Evolutionary conservation across 2,113 vertebrate species (phyloP).

Genomic region (Callipepla californica): DNA sequence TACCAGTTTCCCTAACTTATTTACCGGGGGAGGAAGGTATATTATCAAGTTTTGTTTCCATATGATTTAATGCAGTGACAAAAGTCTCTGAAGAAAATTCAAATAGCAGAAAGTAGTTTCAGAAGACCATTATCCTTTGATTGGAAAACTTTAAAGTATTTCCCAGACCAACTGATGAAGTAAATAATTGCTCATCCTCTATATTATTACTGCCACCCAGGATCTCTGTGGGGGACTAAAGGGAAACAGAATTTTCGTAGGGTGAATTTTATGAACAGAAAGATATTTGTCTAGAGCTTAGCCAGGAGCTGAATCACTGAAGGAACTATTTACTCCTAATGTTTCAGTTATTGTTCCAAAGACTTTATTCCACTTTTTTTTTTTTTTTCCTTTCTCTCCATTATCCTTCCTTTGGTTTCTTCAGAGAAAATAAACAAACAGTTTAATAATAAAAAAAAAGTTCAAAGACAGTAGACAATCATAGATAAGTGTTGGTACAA

Average conservation of each 20-base stretch:
- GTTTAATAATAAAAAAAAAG: neutral
- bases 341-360: slow-evolving; percentile 59
- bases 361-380: slow-evolving; percentile 10
- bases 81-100: slow-evolving; percentile 65
- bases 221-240: slow-evolving; percentile 67
- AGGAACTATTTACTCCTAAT: slow-evolving; percentile 56
- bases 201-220: slow-evolving; percentile 63
- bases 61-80: slow-evolving; percentile 65
- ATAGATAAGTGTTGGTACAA: neutral
- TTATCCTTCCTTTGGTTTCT: slow-evolving; percentile 39
- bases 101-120: slow-evolving; percentile 51
- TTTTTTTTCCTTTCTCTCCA: neutral
- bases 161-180: slow-evolving; percentile 68
- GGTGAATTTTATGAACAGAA: slow-evolving; percentile 66
- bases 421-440: slow-evolving; percentile 38
- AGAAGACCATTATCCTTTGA: slow-evolving; percentile 68
- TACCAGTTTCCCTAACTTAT: slow-evolving; percentile 18
- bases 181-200: slow-evolving; percentile 71
- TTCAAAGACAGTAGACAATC: neutral
- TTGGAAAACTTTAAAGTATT: slow-evolving; percentile 72
- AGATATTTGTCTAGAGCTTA: slow-evolving; percentile 64
- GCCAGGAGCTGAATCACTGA: slow-evolving; percentile 38
- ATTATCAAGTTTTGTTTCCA: slow-evolving; percentile 51
- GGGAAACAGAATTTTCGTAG: slow-evolving; percentile 68
- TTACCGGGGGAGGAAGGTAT: slow-evolving; percentile 27